phyloP scores from a whole-genome alignment of 2,888 invertebrate genomes.

The Tubulanus polymorphus region DNA sequence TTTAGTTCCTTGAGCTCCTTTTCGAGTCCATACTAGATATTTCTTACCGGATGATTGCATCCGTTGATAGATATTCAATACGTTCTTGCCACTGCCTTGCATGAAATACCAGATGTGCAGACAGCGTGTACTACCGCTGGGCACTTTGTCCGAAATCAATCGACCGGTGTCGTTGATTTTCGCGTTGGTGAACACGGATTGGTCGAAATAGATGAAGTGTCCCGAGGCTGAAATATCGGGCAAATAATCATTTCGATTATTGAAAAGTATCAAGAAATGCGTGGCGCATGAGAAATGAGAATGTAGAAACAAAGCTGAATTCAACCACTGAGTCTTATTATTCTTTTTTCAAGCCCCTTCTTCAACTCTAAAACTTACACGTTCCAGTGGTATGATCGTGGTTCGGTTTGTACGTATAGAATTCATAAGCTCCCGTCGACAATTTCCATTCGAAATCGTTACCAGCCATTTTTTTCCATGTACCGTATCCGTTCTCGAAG shows the following conservation, averaged over 20 bases:
- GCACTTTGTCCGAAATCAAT: slow-evolving; percentile 23
- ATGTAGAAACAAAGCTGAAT: too few relatives aligned
- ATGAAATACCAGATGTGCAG: slow-evolving; percentile 43
- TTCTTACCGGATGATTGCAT: background rate
- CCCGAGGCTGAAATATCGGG: slow-evolving; percentile 23
- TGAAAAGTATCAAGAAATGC: too few relatives aligned
- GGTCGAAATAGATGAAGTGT: slow-evolving; percentile 36
- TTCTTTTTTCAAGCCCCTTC: too few relatives aligned
- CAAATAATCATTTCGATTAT: too few relatives aligned
- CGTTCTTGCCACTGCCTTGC: slow-evolving; percentile 37
- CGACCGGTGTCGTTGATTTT: slow-evolving; percentile 29
- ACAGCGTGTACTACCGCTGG: slow-evolving; percentile 22
- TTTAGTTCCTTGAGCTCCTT: slow-evolving; percentile 32
- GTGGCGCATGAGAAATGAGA: too few relatives aligned
- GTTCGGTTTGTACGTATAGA: slow-evolving; percentile 37
- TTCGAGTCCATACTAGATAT: slow-evolving; percentile 12
- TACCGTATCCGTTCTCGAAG: slow-evolving; percentile 36
- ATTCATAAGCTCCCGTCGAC: slow-evolving; percentile 25
- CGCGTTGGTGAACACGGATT: slow-evolving; percentile 24
- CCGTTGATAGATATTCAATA: slow-evolving; percentile 26
- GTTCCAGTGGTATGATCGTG: slow-evolving; percentile 48
- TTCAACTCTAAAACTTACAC: background rate
- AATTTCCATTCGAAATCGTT: slow-evolving; percentile 38
- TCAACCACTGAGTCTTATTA: too few relatives aligned
- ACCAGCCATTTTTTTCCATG: slow-evolving; percentile 28